These are phyloP conservation scores for Callaeas wilsoni DNA, from an alignment of 2,113 vertebrate genomes.

Conservation along the genomic window DNA sequence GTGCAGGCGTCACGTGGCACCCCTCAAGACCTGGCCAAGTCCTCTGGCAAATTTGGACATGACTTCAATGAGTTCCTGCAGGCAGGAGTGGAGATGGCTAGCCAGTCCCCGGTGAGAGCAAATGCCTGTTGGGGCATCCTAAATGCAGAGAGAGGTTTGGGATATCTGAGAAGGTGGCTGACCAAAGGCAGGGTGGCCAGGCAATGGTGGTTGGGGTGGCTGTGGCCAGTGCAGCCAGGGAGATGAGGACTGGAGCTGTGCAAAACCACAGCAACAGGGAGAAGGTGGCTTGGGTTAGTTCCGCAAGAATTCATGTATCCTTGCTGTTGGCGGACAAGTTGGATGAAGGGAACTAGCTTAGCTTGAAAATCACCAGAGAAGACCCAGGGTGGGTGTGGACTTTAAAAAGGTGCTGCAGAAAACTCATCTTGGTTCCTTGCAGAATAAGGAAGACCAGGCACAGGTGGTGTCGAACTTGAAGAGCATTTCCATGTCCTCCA, in stretches of 20 bases:
- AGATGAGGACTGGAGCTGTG: neutral
- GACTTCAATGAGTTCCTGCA: conserved; percentile 93
- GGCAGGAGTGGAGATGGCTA: conserved; percentile 96
- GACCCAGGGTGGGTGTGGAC: neutral
- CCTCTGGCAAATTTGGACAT: conserved; percentile 92
- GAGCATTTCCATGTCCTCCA: conserved; percentile 98
- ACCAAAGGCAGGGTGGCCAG: neutral
- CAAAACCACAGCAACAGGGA: neutral
- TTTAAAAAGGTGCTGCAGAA: neutral
- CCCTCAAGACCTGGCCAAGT: conserved; percentile 87
- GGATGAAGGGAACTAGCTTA: neutral
- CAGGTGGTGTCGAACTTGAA: conserved; percentile 96
- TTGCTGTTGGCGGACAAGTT: rapidly evolving
- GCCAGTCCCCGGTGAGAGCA: conserved; percentile 85
- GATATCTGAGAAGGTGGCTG: neutral
- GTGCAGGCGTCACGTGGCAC: conserved; percentile 92
- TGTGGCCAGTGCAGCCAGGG: rapidly evolving
- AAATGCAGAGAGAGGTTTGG: neutral
- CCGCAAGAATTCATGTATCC: rapidly evolving
- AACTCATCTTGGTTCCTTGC: neutral
- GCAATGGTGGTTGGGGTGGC: neutral
- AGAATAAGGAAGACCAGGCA: conserved; percentile 90
- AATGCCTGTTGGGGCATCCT: rapidly evolving
- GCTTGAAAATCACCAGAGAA: neutral
- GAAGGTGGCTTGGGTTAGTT: neutral